A percentile compares a stretch with the other conserved stretches of the same genome.
Evolutionary conservation across 2,888 invertebrate species (phyloP).

Genomic region (Lypha dubia): DNA sequence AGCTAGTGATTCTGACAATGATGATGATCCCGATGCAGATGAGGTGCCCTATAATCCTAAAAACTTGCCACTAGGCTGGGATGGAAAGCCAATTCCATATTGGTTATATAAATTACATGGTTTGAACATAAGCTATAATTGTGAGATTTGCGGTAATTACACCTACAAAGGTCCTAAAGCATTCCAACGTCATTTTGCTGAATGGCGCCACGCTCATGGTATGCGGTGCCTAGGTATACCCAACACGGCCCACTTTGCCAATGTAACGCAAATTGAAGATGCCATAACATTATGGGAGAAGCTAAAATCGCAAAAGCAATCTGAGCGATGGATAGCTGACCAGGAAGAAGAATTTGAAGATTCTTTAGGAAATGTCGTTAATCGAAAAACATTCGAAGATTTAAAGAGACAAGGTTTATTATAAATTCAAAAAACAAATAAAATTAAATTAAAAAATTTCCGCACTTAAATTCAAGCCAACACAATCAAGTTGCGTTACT

Average conservation of each 20-base stretch:
- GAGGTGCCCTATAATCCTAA: constrained; percentile 99
- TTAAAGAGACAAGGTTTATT: constrained; percentile 98
- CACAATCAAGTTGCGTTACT: constrained; percentile 74
- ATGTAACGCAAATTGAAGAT: constrained; percentile 99
- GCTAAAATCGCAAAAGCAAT: constrained; percentile 96
- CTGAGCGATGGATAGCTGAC: constrained; percentile 97
- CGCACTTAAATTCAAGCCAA: constrained; percentile 78
- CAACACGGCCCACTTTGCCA: constrained; percentile 99
- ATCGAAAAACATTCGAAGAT: constrained; percentile 99
- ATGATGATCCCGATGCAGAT: constrained; percentile 93
- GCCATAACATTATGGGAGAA: constrained; percentile 99
- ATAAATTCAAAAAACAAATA: constrained; percentile 83
- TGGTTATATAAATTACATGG: constrained; percentile 99
- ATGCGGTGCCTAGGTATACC: constrained; percentile 99
- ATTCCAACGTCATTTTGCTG: constrained; percentile 99
- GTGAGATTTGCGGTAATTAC: constrained; percentile 99
- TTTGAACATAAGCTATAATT: constrained; percentile 98
- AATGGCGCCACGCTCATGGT: constrained; percentile 94
- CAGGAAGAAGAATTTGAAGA: constrained; percentile 99
- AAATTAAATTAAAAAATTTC: constrained; percentile 72
- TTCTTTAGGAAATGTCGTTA: constrained; percentile 98
- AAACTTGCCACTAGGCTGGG: constrained; percentile 99
- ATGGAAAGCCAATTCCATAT: constrained; percentile 97
- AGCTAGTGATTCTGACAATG: constrained; percentile 90
- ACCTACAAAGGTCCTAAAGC: constrained; percentile 99